These are phyloP conservation scores for Thinocorus orbignyianus DNA, from an alignment of 2,113 vertebrate genomes.

Conservation along the genomic window DNA sequence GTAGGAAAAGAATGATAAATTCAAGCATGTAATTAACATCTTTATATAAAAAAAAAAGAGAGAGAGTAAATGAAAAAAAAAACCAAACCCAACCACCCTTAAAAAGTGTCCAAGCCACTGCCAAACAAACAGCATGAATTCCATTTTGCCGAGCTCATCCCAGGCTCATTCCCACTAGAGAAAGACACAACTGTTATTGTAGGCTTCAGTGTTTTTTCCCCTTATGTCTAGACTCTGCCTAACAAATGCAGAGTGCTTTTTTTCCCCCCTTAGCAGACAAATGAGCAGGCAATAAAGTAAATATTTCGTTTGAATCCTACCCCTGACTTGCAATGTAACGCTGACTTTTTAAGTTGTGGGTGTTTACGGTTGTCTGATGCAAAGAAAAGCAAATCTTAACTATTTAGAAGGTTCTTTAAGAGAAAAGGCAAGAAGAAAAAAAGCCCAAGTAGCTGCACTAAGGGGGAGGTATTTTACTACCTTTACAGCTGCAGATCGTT, in stretches of 20 bases:
- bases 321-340: slow-evolving; percentile 39
- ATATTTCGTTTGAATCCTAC: slow-evolving; percentile 41
- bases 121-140: slow-evolving; percentile 54
- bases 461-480: background rate
- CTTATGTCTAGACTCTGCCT: slow-evolving; percentile 43
- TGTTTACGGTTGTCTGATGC: slow-evolving; percentile 14
- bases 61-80: fast-evolving
- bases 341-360: slow-evolving; percentile 38
- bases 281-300: slow-evolving; percentile 57
- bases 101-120: background rate
- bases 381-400: background rate
- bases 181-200: slow-evolving; percentile 57
- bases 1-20: slow-evolving; percentile 1
- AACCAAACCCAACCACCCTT: background rate
- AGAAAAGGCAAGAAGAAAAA: background rate
- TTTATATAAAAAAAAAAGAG: background rate
- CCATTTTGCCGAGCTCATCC: slow-evolving; percentile 50
- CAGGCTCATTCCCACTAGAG: slow-evolving; percentile 49
- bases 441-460: background rate
- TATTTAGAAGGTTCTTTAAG: slow-evolving; percentile 1
- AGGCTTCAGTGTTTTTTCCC: slow-evolving; percentile 38
- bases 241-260: slow-evolving; percentile 44
- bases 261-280: background rate
- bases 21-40: background rate
- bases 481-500: background rate